phyloP scores from a whole-genome alignment of 1,140 invertebrate species.

The Neuroterus valhalla region DNA sequence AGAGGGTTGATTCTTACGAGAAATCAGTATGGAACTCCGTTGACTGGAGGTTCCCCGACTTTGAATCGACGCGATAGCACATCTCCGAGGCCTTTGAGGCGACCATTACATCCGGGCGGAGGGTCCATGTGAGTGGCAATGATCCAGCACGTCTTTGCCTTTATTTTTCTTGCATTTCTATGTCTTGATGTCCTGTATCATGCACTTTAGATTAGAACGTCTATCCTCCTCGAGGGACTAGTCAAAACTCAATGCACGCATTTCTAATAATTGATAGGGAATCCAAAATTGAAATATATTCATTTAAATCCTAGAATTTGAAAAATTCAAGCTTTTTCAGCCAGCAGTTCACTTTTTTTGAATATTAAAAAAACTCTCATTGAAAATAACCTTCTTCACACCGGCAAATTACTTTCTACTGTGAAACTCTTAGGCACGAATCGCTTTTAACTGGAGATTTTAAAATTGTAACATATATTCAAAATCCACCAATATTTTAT shows the following conservation, averaged over 20 bases:
- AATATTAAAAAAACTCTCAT: too few species aligned
- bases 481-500: too few species aligned
- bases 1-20: conserved; percentile 72
- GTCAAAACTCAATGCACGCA: conserved; percentile 23
- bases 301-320: not conserved
- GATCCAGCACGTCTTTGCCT: conserved; percentile 64
- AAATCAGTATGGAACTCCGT: conserved; percentile 63
- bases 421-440: too few species aligned
- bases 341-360: too few species aligned
- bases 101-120: conserved; percentile 70
- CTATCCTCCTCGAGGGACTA: not conserved
- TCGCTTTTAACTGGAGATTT: too few species aligned
- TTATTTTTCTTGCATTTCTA: conserved; percentile 65
- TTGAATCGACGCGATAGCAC: conserved; percentile 70
- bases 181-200: conserved; percentile 61
- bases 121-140: conserved; percentile 75
- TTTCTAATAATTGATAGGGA: not conserved
- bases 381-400: too few species aligned
- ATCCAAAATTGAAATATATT: not conserved
- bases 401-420: too few species aligned
- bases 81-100: conserved; percentile 69
- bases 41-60: conserved; percentile 67
- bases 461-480: too few species aligned
- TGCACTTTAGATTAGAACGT: conserved; percentile 53
- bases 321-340: too few species aligned